Percentiles rank a stretch among this genome's conserved stretches.
Evolutionary conservation across 2,113 vertebrate species (phyloP).

Genomic region (Calyptomena viridis): DNA sequence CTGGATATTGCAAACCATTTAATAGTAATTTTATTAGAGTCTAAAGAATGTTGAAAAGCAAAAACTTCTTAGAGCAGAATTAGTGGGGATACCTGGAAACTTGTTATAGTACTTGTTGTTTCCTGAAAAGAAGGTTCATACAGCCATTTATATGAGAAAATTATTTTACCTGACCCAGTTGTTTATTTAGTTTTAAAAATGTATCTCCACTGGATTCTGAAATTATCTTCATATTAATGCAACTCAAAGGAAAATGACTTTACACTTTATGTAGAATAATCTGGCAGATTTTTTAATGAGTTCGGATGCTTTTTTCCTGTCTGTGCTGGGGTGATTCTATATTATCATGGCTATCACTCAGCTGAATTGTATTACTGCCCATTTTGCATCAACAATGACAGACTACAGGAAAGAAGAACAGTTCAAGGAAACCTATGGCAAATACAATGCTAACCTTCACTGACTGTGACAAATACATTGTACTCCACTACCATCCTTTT

Average conservation of each 20-base stretch:
- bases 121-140: conserved; percentile 29
- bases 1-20: conserved; percentile 1
- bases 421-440: background rate
- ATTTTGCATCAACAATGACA: background rate
- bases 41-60: conserved; percentile 31
- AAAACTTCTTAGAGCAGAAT: conserved; percentile 45
- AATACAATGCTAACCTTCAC: background rate
- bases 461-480: background rate
- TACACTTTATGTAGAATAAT: background rate
- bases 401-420: background rate
- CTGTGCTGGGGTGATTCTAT: background rate
- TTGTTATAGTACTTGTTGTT: conserved; percentile 19
- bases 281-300: background rate
- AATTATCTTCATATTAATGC: background rate
- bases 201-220: background rate
- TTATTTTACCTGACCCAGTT: background rate
- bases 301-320: background rate
- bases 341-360: background rate
- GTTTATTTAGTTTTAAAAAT: background rate
- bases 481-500: background rate
- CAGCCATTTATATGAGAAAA: conserved; percentile 8
- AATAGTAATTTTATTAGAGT: conserved; percentile 1
- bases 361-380: background rate
- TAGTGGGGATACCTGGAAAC: conserved; percentile 38
- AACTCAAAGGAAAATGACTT: background rate